phyloP scores from a whole-genome alignment of 2,888 invertebrate genomes.

The Stenotaenia linearis region DNA sequence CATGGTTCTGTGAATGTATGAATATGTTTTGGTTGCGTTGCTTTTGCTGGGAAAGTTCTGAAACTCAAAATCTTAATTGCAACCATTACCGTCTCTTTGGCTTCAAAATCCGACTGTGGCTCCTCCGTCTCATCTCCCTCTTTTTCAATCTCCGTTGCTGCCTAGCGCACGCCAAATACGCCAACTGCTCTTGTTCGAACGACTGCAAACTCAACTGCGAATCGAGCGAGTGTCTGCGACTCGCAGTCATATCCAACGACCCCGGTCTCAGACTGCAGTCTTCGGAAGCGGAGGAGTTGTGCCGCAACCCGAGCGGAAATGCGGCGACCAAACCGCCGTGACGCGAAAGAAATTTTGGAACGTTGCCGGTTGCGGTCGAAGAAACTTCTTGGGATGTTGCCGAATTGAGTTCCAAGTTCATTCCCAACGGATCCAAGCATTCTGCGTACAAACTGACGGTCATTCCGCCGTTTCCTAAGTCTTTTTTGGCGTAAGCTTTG shows the following conservation, averaged over 20 bases:
- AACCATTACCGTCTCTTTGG: background rate
- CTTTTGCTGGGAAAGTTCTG: no score
- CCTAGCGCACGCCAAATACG: constrained; percentile 34
- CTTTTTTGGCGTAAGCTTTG: constrained; percentile 80
- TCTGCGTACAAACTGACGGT: constrained; percentile 82
- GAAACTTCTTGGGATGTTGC: constrained; percentile 72
- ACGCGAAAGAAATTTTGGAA: constrained; percentile 77
- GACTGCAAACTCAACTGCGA: constrained; percentile 56
- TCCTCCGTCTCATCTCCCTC: constrained; percentile 28
- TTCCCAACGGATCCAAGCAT: constrained; percentile 77
- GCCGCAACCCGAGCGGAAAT: constrained; percentile 43
- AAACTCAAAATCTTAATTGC: no score
- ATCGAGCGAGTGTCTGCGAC: constrained; percentile 69
- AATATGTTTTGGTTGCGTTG: no score
- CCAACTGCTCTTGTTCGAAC: constrained; percentile 33
- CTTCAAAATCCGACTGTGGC: background rate
- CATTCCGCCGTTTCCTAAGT: constrained; percentile 74
- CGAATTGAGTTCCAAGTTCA: constrained; percentile 56
- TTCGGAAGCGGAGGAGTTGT: constrained; percentile 54
- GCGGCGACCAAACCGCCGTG: constrained; percentile 71
- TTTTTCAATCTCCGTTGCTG: constrained; percentile 34
- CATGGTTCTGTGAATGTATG: no score
- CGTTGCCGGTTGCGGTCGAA: constrained; percentile 84
- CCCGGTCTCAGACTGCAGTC: background rate
- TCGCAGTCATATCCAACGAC: background rate